Conservation (phyloP, 2,797 vertebrate species). For the Danio tinwini region DNA sequence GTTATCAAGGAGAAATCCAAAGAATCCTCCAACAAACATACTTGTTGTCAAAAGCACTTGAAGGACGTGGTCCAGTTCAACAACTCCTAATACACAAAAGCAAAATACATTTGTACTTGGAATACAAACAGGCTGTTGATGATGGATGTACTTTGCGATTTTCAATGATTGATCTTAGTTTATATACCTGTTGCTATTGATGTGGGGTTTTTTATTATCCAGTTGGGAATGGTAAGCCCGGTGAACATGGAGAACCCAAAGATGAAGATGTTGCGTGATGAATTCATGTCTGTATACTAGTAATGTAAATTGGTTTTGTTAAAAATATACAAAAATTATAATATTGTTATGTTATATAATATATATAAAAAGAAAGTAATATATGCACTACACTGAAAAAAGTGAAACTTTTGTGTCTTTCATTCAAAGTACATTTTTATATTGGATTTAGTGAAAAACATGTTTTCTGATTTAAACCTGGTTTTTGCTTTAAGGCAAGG, state of each 20-base stretch:
- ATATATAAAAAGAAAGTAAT: too few species aligned
- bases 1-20: conserved; percentile 94
- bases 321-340: neutral
- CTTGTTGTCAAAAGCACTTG: conserved; percentile 92
- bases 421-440: too few species aligned
- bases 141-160: neutral
- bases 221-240: conserved; percentile 89
- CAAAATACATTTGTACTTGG: neutral
- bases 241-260: conserved; percentile 96
- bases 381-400: too few species aligned
- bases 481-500: too few species aligned
- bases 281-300: conserved; percentile 96
- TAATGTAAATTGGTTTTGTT: neutral
- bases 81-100: conserved; percentile 76
- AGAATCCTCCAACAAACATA: conserved; percentile 96
- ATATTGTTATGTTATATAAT: too few species aligned
- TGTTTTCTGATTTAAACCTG: too few species aligned
- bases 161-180: neutral
- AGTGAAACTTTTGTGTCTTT: too few species aligned
- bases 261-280: conserved; percentile 94
- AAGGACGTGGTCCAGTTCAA: conserved; percentile 89
- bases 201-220: conserved; percentile 84
- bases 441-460: too few species aligned
- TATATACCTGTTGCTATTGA: conserved; percentile 86
- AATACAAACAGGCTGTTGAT: neutral